Base-by-base conservation (phyloP, 2,888 invertebrate species). In the Cancer borealis region DNA sequence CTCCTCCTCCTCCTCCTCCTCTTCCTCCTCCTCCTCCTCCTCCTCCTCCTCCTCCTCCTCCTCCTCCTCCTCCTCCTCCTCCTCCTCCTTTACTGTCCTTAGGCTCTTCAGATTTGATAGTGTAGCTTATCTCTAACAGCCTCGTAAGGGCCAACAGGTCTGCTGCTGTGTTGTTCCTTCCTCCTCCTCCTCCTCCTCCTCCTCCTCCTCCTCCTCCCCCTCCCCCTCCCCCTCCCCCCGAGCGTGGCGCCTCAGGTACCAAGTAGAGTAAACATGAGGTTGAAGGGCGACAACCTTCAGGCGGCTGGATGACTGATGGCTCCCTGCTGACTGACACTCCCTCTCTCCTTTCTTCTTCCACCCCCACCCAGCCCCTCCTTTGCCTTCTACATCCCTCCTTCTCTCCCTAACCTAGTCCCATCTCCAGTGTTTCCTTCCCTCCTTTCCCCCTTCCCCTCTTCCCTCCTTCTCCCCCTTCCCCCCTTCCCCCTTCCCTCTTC, bases 261-360 rank as follows among this genome's bases (percentile, higher is more conserved):
- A 79, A 30, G 12, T 30, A 26, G 30, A 79, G 79, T 79, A 79
- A 79, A 79, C 79, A 73, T 79, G 79, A 79, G 30, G 79, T 79
- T 26, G 79, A 79, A 14, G 79, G 30, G 79, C 30, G 79, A 79
- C 79, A 79, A 79, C 79, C 79, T 79, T 30, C 79, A 3, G 79
- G 79, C 30, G 30, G 79, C 79, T 10, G 30, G 30, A 79, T 79
- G 79, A 79, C 79, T 79, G 79, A 79, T 79, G 79, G 79, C 79
- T 79, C 79, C 79, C 79, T 79, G 79, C 30, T 26, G 79, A 79
- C 79, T 79, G 79, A 79, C 79, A 79, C 30, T 30, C 79, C 79
- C 79, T 30, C 79, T 21, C 30, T 30, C 8, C 79, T 30, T 79
- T 79, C 79, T 30, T 79, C 79, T 10, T 21, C 30, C 79, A 10